Evolutionary conservation across 2,888 invertebrate species (phyloP), one percentile per base, ranked within the genome.

Genomic region (Drosophila affinis): DNA sequence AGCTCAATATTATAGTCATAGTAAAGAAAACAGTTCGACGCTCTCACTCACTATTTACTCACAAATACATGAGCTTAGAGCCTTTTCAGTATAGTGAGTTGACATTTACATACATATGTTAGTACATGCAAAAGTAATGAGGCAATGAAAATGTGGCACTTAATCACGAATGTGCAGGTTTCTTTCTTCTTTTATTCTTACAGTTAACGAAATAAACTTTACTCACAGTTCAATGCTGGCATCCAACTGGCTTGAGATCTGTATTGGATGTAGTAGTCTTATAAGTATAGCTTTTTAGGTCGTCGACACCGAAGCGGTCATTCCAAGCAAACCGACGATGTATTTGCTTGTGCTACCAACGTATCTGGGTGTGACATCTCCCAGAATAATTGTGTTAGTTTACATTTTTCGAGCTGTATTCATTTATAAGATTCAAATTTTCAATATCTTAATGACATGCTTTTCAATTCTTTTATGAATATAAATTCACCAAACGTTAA

Each of bases 111-210:
- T 17, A 24, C 9, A 9, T 52, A 39, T 21, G 14, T 39, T 18
- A 17, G 5, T 39, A 39, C 14, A 39, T 24, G 24, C 9, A 24
- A 14, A 44, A 24, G 24, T 39, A 39, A 9, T 24, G 21, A 10
- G 21, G 39, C 39, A n/a, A 34, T 21, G 21, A 44, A 54, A 39
- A 54, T 54, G 54, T 44, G 24, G 54, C 54, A 24, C n/a, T 54
- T 54, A 34, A 39, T 39, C 39, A 39, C 14, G 39, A 39, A 14
- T 6, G 14, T 39, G 39, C 14, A 39, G 34, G 14, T 39, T 14
- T 14, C 14, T 14, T 39, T 14, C 6, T 39, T 39, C 39, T 6
- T 14, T 39, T 39, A 6, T 14, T 14, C 14, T 39, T 14, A 14
- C 14, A 39, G 34, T 12, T 12, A 5, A 14, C 6, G 6, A 14